Evolutionary conservation across 2,888 invertebrate genomes (phyloP), one percentile per base, ranked within the genome.

Genomic region (Ligdia adustata): DNA sequence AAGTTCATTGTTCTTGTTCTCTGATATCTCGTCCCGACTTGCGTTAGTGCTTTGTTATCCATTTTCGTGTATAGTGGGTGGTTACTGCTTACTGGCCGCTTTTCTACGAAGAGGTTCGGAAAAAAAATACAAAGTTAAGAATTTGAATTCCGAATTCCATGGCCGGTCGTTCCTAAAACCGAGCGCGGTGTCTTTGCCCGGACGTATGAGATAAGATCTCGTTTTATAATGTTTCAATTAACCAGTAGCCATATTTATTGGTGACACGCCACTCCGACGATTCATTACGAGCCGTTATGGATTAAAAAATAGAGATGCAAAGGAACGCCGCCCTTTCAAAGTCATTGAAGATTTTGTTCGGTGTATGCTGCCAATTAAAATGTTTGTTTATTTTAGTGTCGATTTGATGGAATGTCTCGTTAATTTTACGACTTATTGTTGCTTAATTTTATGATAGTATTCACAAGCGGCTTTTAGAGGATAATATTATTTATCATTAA

Each of bases 181-280:
- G 64, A 55, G 48, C 67, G 79, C 82, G 81, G 82, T 76, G 75
- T 75, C 82, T 82, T 82, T 82, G 75, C 66, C 57, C 63, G 48
- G 49, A 45, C 61, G 62, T 55, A 41, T 56, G 85, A 27, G 48
- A 88, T 88, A 88, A 86, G 73, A 87, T 88, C 86, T 75, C 63
- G 59, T 76, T 22, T 82, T 79, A 88, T 86, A 86, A 89, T 87
- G 88, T 89, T 84, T 89, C 88, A 89, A 88, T 89, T 89, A 89
- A 88, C 82, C 88, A 86, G 88, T 86, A 89, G 88, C 87, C 75
- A 75, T 85, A 87, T 84, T 88, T 87, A 87, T 84, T 83, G 78
- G 82, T 73, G 82, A 79, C 82, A 78, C 64, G 69, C 65, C n/a
- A 47, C 68, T 63, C 64, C 70, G 63, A 50, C 73, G 75, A 77